These are phyloP conservation scores for Metellina segmentata DNA, from an alignment of 2,888 invertebrate species.

Conservation along the genomic window DNA sequence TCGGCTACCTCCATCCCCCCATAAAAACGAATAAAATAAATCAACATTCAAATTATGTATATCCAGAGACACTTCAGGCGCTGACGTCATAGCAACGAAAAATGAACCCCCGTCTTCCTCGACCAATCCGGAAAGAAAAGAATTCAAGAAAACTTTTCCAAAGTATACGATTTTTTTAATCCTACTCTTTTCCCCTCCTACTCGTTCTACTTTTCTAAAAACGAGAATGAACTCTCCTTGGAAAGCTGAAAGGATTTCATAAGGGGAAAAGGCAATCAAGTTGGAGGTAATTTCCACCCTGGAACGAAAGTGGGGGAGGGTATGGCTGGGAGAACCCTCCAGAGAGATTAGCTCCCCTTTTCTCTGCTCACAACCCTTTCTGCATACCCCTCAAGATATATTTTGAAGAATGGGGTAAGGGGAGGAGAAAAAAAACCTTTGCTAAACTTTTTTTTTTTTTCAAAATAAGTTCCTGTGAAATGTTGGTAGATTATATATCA, in stretches of 20 bases:
- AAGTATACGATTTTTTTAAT: background rate
- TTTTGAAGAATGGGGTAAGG: background rate
- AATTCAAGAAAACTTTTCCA: background rate
- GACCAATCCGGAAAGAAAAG: background rate
- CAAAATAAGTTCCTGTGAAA: background rate
- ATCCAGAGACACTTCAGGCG: background rate
- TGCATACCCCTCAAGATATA: conserved; percentile 1
- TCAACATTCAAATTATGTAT: background rate
- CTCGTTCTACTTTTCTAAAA: conserved; percentile 4
- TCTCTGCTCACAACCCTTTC: conserved; percentile 31
- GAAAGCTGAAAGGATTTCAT: conserved; percentile 6
- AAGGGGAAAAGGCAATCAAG: conserved; percentile 46
- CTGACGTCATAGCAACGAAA: conserved; percentile 1
- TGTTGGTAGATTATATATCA: conserved; percentile 14
- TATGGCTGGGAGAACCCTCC: background rate
- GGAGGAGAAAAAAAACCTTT: background rate
- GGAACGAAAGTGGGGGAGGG: background rate
- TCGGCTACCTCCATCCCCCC: background rate
- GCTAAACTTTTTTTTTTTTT: background rate
- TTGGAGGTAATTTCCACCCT: conserved; percentile 54
- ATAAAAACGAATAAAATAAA: background rate
- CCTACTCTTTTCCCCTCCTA: background rate
- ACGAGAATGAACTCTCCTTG: conserved; percentile 12
- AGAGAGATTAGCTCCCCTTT: conserved; percentile 45
- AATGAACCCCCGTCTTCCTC: background rate